Conservation (phyloP, 2,797 vertebrate species). For the Lophotriccus pileatus region DNA sequence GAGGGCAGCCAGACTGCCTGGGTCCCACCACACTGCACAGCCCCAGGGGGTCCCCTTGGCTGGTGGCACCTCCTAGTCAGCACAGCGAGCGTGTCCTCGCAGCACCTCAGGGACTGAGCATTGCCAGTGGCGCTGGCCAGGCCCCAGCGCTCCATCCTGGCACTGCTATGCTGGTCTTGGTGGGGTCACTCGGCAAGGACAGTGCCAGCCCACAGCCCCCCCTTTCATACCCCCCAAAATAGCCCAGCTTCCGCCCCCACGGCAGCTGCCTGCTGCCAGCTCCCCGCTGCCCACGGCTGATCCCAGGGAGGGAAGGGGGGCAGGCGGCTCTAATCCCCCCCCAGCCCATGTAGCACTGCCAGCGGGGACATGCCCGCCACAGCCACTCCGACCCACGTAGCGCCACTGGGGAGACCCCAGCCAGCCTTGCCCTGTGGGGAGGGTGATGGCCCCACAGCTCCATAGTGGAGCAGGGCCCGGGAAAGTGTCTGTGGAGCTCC, state of each 20-base stretch:
- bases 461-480: not conserved
- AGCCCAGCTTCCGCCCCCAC: slow-evolving; percentile 57
- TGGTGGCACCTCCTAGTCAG: not conserved
- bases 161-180: not conserved
- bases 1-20: not conserved
- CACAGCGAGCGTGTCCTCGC: not conserved
- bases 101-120: not conserved
- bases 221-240: slow-evolving; percentile 29
- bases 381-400: not conserved
- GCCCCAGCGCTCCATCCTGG: not conserved
- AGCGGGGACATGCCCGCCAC: not conserved
- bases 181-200: slow-evolving; percentile 38
- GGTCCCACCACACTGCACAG: fast-evolving
- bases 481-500: not conserved
- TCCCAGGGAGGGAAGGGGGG: slow-evolving; percentile 19
- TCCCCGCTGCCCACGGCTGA: slow-evolving; percentile 53
- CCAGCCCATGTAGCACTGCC: not conserved
- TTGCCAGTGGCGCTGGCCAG: not conserved
- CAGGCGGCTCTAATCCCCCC: not conserved
- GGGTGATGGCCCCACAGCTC: fast-evolving
- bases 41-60: not conserved
- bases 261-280: slow-evolving; percentile 53
- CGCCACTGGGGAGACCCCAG: fast-evolving
- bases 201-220: slow-evolving; percentile 31
- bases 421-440: not conserved